Evolutionary conservation across 2,113 vertebrate genomes (phyloP).

Genomic region (Spermophilus dauricus): DNA sequence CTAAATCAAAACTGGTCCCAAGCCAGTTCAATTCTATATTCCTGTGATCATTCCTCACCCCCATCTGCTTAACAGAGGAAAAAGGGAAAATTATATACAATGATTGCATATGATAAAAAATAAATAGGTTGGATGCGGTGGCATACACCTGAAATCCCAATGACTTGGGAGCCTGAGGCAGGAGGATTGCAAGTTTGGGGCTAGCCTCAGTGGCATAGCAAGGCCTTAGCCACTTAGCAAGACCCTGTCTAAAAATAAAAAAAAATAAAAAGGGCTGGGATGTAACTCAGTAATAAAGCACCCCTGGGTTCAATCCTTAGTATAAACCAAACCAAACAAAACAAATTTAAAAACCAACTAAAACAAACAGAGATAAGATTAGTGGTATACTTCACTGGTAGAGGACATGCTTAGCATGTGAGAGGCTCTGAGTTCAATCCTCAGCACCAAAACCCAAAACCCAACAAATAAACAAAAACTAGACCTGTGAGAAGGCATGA

Average conservation of each 20-base stretch:
- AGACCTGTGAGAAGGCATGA: background rate
- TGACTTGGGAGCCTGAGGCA: too few species aligned
- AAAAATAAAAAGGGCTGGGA: background rate
- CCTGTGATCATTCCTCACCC: background rate
- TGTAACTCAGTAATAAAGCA: background rate
- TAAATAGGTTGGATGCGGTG: background rate
- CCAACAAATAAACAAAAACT: background rate
- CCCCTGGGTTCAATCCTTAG: background rate
- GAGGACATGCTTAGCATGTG: background rate
- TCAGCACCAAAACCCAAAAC: background rate
- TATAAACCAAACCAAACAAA: background rate
- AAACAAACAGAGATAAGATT: background rate
- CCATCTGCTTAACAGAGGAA: background rate
- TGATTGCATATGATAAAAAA: conserved; percentile 18
- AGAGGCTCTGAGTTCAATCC: background rate
- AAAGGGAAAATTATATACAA: background rate
- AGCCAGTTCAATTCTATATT: background rate
- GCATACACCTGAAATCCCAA: too few species aligned
- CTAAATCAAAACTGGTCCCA: background rate
- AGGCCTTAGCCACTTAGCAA: too few species aligned
- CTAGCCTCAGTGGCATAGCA: too few species aligned
- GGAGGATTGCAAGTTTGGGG: too few species aligned
- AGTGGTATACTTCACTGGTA: background rate
- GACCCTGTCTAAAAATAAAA: background rate
- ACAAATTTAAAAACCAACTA: too few species aligned